These are phyloP conservation scores for Melospiza georgiana DNA, from an alignment of 2,113 vertebrate genomes.

Conservation along the genomic window DNA sequence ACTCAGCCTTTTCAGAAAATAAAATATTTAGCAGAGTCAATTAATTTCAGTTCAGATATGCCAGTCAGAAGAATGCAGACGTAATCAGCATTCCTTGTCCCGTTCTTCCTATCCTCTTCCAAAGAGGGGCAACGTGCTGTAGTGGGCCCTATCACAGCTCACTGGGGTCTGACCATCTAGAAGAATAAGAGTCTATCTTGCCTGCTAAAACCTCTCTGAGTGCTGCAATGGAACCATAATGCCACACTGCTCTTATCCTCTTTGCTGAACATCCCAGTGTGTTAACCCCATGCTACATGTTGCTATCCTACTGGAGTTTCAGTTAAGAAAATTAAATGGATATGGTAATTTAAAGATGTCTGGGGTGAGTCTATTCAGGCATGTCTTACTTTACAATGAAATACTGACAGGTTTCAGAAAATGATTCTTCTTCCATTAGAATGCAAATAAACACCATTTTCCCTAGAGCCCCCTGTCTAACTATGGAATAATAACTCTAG, in stretches of 20 bases:
- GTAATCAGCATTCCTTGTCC: not conserved
- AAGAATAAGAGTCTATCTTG: constrained; percentile 24
- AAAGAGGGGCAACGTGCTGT: not conserved
- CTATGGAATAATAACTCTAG: constrained; percentile 23
- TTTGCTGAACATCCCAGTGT: not conserved
- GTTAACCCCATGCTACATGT: not conserved
- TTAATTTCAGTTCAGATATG: constrained; percentile 4
- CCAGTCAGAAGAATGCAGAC: not conserved
- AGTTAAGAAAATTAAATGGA: constrained; percentile 51
- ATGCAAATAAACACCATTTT: constrained; percentile 63
- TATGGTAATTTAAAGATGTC: constrained; percentile 38
- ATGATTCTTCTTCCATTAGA: constrained; percentile 53
- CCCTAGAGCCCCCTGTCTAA: not conserved
- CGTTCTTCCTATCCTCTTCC: not conserved
- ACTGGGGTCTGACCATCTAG: not conserved
- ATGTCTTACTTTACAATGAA: constrained; percentile 41
- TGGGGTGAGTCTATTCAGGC: constrained; percentile 44
- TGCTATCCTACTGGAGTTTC: constrained; percentile 30
- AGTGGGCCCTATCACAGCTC: not conserved
- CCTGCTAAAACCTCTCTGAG: not conserved
- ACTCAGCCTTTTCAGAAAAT: not conserved
- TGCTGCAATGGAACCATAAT: not conserved
- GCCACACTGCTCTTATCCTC: not conserved
- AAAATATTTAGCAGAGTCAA: constrained; percentile 23
- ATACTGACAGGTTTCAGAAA: constrained; percentile 45